phyloP scores from a whole-genome alignment of 2,797 vertebrate genomes.

The Allenopithecus nigroviridis region DNA sequence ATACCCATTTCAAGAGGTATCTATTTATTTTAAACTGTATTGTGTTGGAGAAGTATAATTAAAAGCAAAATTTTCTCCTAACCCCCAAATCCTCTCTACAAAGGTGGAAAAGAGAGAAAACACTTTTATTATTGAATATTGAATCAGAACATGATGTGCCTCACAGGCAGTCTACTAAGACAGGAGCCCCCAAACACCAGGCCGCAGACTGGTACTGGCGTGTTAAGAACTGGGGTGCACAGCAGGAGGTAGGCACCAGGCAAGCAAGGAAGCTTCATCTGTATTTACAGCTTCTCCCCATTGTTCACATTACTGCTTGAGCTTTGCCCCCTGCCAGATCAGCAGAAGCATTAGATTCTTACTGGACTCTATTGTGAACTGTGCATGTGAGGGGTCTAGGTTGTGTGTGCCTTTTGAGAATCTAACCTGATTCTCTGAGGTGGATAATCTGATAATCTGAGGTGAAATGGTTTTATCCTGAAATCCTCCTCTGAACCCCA shows the following conservation, averaged over 20 bases:
- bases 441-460: not conserved
- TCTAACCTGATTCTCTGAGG: not conserved
- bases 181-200: not conserved
- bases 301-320: not conserved
- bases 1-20: not conserved
- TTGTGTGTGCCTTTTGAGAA: not conserved
- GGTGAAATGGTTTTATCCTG: not conserved
- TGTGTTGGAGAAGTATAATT: not conserved
- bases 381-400: not conserved
- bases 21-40: not conserved
- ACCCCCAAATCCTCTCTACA: not conserved
- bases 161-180: not conserved
- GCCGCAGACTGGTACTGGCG: not conserved
- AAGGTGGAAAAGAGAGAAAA: not conserved
- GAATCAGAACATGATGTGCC: not conserved
- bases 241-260: not conserved
- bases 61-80: not conserved
- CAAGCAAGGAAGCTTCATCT: not conserved
- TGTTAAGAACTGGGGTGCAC: not conserved
- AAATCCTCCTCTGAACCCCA: not conserved
- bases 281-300: not conserved
- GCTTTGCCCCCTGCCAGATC: not conserved
- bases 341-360: not conserved
- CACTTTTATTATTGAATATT: not conserved
- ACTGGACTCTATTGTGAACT: not conserved